These are phyloP conservation scores for Drosophila tristis DNA, from an alignment of 1,140 invertebrate species.

Conservation along the genomic window DNA sequence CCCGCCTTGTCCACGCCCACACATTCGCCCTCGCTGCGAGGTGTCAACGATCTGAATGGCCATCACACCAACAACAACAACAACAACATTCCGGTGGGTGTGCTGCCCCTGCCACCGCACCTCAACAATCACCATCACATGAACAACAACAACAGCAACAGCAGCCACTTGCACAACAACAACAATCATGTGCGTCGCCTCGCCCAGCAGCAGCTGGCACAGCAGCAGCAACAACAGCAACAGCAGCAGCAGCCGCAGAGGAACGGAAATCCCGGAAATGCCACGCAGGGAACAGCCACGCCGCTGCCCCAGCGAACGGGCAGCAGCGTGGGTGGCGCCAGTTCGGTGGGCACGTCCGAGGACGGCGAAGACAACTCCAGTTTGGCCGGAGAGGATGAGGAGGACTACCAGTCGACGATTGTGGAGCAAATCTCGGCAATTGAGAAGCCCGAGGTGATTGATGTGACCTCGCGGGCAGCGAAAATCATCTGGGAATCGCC, in stretches of 20 bases:
- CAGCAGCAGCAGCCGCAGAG: conserved; percentile 11
- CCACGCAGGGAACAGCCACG: too few species aligned
- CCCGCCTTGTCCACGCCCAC: conserved; percentile 69
- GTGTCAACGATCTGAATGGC: conserved; percentile 71
- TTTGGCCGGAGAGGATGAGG: conserved; percentile 86
- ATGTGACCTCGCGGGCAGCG: conserved; percentile 91
- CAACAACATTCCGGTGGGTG: conserved; percentile 64
- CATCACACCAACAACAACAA: conserved; percentile 59
- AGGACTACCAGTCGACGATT: conserved; percentile 86
- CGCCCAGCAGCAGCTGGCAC: conserved; percentile 37
- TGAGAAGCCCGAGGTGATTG: conserved; percentile 90
- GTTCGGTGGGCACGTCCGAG: conserved; percentile 87
- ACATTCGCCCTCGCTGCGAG: conserved; percentile 76
- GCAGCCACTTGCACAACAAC: conserved; percentile 18
- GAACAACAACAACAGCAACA: conserved; percentile 23
- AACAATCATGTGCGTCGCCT: conserved; percentile 33
- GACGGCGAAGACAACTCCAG: conserved; percentile 90
- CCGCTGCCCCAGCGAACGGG: conserved; percentile 37
- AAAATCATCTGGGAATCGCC: conserved; percentile 91
- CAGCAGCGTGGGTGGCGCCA: conserved; percentile 84
- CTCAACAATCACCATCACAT: conserved; percentile 47
- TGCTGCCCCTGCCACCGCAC: conserved; percentile 30
- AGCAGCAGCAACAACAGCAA: conserved; percentile 31
- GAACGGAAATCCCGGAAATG: conserved; percentile 24
- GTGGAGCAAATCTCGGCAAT: conserved; percentile 90